Base-by-base conservation (phyloP, 1,140 invertebrate species). In the Mercenaria mercenaria region DNA sequence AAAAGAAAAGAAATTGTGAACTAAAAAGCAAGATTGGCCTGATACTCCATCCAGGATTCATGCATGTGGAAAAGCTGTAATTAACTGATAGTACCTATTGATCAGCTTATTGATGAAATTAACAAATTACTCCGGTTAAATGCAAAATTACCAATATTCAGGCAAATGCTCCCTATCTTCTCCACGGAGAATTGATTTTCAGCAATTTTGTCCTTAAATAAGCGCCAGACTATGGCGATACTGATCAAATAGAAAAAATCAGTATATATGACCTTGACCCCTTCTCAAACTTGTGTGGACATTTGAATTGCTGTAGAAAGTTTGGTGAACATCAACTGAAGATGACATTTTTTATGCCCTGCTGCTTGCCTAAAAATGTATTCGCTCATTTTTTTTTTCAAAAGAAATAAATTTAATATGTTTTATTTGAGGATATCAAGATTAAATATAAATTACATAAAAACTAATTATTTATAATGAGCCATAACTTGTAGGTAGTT, bases 21-120 rank as follows among this genome's bases (percentile, higher is more conserved):
- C 76, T 85, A 85, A 85, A 85, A 85, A 69, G 61, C 83, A 52
- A 85, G 83, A 85, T 85, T 79, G 74, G 52, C 50, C 52, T 18
- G 85, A 87, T 87, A 87, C 13, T 43, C 10, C n/a, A 26, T 61
- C 72, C 41, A 23, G 59, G 86, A 81, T 79, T 80, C 86, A 88
- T 79, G 86, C 76, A 88, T 88, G 86, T 88, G 86, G 86, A 88
- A 88, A 88, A 69, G 39, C 72, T 69, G 76, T 88, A 80, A 88
- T 88, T 88, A 88, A 88, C 76, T 88, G 86, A 88, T 88, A 88
- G 86, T 41, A 69, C 47, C 32, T 81, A 88, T 88, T 88, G 86
- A 88, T 88, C 64, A 39, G 74, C 56, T 80, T 88, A 80, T 88
- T 80, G 86, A 88, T 81, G 86, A 88, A 79, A 88, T 88, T 81